phyloP scores from a whole-genome alignment of 2,797 vertebrate genomes.

The Hypotaenidia philippensis region DNA sequence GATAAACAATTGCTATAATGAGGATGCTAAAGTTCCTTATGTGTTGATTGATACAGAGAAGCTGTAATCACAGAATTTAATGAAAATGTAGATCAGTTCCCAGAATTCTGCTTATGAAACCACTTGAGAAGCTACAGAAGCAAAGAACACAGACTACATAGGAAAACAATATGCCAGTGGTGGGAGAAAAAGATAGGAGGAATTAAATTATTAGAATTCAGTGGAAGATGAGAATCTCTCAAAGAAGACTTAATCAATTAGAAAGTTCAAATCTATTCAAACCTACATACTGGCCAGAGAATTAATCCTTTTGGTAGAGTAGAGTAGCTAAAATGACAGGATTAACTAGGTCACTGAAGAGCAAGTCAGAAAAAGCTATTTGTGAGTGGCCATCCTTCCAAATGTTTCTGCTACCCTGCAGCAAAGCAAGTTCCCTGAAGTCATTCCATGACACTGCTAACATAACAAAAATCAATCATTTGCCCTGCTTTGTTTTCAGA shows the following conservation, averaged over 20 bases:
- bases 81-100: background rate
- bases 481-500: constrained; percentile 34
- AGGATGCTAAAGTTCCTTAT: background rate
- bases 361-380: background rate
- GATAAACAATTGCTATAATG: background rate
- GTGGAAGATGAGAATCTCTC: background rate
- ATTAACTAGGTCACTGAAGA: background rate
- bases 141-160: background rate
- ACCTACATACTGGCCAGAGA: background rate
- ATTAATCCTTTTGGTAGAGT: background rate
- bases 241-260: background rate
- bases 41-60: background rate
- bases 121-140: background rate
- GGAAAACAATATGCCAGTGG: background rate
- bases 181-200: background rate
- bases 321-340: background rate
- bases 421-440: background rate
- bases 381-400: background rate
- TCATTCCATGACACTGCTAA: background rate
- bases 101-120: background rate
- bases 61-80: background rate
- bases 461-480: background rate
- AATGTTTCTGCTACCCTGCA: background rate
- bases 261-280: background rate
- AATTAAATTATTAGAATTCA: background rate